Base-by-base conservation (phyloP, 2,113 vertebrate genomes). In the Colossoma macropomum region DNA sequence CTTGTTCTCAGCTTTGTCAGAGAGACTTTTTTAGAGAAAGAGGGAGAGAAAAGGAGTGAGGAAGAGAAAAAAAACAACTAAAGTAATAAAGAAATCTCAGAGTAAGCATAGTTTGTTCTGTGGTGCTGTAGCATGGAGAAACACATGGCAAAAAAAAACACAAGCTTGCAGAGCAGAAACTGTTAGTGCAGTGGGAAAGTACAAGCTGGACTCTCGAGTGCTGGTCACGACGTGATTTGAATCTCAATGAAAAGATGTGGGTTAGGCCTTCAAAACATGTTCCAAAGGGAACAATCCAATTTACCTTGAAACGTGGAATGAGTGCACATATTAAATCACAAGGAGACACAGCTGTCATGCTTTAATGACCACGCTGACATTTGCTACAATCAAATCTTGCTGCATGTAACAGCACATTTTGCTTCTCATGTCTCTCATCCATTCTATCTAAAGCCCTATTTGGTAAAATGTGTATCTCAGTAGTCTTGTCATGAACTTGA, bases 231-330 rank as follows among this genome's bases (percentile, higher is more conserved):
- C 71, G 45, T 82, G 71, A 75, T 74, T 75, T 66, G 80, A 82
- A 82, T 82, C 41, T 75, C 71, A 82, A 66, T 81, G 71, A 66
- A 81, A 81, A 34, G 45, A 81, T 68, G 71, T 66, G 45, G 71
- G 41, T 60, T 38, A 15, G 71, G 41, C 71, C 32, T 66, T 16
- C n/a, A 54, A 66, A 75, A 45, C 48, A 10, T 66, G 60, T 15
- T 54, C 60, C 32, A 75, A 65, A 54, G 80, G 45, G 59, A 66
- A 82, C 45, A 19, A 17, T 75, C 71, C 11, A 45, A 75, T 75
- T 82, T 54, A 82, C 71, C 59, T 75, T 66, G 60, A 82, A 66
- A 75, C 23, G 0, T 9, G 27, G 23, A 25, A 30, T 15, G 19
- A 59, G 54, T 32, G 63, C 27, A 17, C 63, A 17, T 60, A 82